Base-by-base conservation (phyloP, 2,888 invertebrate species). In the Achlya flavicornis region DNA sequence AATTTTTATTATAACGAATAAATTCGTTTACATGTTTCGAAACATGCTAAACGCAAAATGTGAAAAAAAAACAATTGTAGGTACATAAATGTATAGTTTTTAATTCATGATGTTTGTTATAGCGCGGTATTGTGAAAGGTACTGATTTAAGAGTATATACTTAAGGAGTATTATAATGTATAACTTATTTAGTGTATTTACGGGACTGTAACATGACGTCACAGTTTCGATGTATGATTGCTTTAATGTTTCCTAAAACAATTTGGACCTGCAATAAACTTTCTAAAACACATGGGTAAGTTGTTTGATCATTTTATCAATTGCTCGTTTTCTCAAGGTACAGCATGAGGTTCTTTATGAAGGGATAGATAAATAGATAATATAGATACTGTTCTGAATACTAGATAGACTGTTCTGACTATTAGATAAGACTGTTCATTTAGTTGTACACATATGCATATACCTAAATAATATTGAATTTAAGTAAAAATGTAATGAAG, bases 211-310 rank as follows among this genome's bases (percentile, higher is more conserved):
- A 63, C 35, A 61, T 53, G 57, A 66, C 66, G 66, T 68, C 59
- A 14, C 46, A 71, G 76, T 73, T 74, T 76, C 65, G 70, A 76
- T 79, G 78, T 83, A 81, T 68, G 71, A 80, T 79, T 82, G 87
- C 85, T 84, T 85, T 80, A 72, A 79, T 82, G 80, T 85, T 83
- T 71, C 81, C 82, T 79, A 81, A 80, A 71, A 85, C 83, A 80
- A 84, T 80, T 83, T 86, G 68, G 72, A 86, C 78, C 81, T 80
- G 83, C 81, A 87, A 84, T 84, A 85, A 84, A 87, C 77, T 76
- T 83, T 83, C 70, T 75, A 76, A 80, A 80, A 72, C 78, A 69
- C 63, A 63, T 46, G 32, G 46, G 46, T n/a, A n/a, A 46, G 53
- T 65, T 62, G 67, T 79, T 81, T 82, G 71, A 68, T 79, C 79